Conservation (phyloP, 2,797 vertebrate species). For the Phalanger gymnotis region DNA sequence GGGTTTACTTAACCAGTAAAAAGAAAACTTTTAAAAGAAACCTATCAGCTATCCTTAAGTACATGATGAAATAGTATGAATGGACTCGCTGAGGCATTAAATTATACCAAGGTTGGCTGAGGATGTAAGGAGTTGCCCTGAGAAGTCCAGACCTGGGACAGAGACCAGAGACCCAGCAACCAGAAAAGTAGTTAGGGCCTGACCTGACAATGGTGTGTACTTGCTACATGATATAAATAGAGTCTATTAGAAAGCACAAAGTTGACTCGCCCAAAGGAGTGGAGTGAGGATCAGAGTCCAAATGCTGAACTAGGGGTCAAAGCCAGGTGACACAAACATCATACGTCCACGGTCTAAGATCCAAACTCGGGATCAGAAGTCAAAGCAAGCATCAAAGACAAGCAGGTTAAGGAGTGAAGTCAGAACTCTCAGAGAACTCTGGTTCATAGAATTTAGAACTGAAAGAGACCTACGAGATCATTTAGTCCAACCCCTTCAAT, state of each 20-base stretch:
- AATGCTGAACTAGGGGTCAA: background rate
- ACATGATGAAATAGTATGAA: background rate
- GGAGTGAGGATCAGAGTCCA: background rate
- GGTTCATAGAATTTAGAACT: background rate
- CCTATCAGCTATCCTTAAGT: background rate
- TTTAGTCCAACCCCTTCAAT: background rate
- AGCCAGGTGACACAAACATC: background rate
- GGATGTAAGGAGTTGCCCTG: background rate
- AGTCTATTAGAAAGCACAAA: background rate
- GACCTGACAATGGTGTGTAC: slow-evolving; percentile 2
- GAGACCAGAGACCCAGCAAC: background rate
- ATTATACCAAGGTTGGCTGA: background rate
- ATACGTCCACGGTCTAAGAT: background rate
- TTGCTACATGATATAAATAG: background rate
- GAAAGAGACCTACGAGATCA: background rate
- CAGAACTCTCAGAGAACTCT: background rate
- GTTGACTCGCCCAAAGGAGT: background rate
- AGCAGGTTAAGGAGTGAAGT: background rate
- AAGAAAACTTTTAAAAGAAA: background rate
- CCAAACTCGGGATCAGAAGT: background rate
- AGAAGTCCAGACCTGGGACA: background rate
- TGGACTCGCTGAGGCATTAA: background rate
- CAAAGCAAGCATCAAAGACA: background rate
- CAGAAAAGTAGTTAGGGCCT: background rate
- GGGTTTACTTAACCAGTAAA: background rate